Base-by-base conservation (phyloP, 2,797 vertebrate genomes). In the Apogon hyalosoma region DNA sequence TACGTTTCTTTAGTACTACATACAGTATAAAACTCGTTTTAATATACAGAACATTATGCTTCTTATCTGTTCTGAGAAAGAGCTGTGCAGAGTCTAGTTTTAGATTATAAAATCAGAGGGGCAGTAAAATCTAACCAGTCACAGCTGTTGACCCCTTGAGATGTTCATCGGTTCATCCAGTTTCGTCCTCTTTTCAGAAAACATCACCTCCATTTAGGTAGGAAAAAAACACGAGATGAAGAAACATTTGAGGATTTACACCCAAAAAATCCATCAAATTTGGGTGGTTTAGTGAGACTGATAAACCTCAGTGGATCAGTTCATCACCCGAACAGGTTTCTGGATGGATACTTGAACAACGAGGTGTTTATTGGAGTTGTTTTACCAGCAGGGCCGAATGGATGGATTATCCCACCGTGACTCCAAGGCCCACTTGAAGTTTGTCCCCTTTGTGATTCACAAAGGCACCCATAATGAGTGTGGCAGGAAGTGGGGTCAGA, bases 401-500 rank as follows among this genome's bases (percentile, higher is more conserved):
- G 62, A 41, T 28, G 2, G 33, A 48, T 81, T 90, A 93, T 73
- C 93, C 94, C 63, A 94, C 93, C 1, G 87, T 93, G 75, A 94
- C 84, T 2, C 93, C 94, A 0, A 95, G 87, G 11, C 94, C 94
- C 52, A 94, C 93, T 57, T 98, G 97, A 78, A 98, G 94, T 21
- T 97, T 96, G 85, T 96, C 96, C 28, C 94, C 96, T 92, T 95
- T 94, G 88, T 98, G 96, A 84, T 97, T 98, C 45, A 99, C 96
- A 85, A 99, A 98, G 43, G 97, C 96, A 0, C 97, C 97, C 59
- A 99, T 95, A 24, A 97, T 95, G n/a, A 99, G 90, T 8, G 96
- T 97, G 80, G 98, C 95, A 0, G 97, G 97, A 56, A 99, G 90
- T 0, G 97, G 96, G 0, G 94, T 94, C 62, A 98, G 77, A 16